These are phyloP conservation scores for Lycopodina hypogea DNA, from an alignment of 37 sponge, comb jelly and placozoan species.

Conservation along the genomic window DNA sequence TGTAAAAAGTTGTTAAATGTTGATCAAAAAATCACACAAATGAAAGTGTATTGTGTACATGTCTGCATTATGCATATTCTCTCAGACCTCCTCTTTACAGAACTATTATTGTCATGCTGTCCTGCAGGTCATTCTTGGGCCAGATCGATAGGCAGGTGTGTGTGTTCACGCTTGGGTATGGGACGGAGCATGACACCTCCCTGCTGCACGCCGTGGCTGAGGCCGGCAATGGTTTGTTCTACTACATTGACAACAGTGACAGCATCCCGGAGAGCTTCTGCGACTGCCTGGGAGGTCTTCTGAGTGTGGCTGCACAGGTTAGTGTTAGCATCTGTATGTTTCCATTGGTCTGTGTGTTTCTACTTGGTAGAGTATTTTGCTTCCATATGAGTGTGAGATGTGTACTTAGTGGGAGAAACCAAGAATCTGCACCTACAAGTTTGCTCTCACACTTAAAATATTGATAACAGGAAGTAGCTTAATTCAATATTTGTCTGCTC, in stretches of 20 bases:
- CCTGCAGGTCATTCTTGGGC: slow-evolving; percentile 67
- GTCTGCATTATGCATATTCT: no score
- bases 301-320: slow-evolving; percentile 94
- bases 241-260: slow-evolving; percentile 85
- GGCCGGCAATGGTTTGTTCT: slow-evolving; percentile 90
- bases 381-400: no score
- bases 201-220: slow-evolving; percentile 67
- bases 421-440: background rate
- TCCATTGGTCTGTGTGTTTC: background rate
- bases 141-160: slow-evolving; percentile 83
- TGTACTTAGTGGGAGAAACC: no score
- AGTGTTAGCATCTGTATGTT: background rate
- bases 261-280: slow-evolving; percentile 96
- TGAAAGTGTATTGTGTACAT: no score
- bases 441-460: no score
- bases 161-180: slow-evolving; percentile 94
- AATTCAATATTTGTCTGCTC: no score
- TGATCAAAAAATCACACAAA: no score
- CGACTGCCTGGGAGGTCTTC: slow-evolving; percentile 93
- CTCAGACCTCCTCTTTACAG: no score
- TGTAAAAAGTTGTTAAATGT: no score
- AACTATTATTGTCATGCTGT: background rate
- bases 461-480: no score
- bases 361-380: background rate
- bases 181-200: slow-evolving; percentile 81